These are phyloP conservation scores for Crossaster papposus DNA, from an alignment of 53 echinoderm and acorn worm species.

Conservation along the genomic window DNA sequence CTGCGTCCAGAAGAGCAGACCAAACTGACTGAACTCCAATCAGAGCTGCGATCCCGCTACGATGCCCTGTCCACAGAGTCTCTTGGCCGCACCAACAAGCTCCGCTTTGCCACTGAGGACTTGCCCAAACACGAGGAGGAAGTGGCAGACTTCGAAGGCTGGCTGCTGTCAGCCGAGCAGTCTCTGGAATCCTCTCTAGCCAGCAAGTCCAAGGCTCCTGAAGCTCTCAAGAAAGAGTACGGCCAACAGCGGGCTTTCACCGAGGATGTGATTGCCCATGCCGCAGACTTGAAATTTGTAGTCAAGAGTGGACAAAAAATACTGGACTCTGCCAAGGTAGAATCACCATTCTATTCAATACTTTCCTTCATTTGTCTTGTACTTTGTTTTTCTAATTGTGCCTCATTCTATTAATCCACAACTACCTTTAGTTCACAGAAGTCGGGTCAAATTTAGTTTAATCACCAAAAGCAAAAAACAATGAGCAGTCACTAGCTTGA, in stretches of 20 bases:
- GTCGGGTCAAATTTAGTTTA: no score
- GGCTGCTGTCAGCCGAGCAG: slow-evolving; percentile 86
- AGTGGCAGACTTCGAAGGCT: slow-evolving; percentile 76
- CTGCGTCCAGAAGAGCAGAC: slow-evolving; percentile 90
- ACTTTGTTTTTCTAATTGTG: neutral
- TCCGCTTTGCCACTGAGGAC: slow-evolving; percentile 83
- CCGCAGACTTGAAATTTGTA: slow-evolving; percentile 92
- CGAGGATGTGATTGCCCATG: slow-evolving; percentile 89
- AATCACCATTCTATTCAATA: neutral
- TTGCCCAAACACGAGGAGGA: slow-evolving; percentile 89
- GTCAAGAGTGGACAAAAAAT: slow-evolving; percentile 90
- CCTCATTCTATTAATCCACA: no score
- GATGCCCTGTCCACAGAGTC: slow-evolving; percentile 82
- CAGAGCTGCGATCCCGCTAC: slow-evolving; percentile 82
- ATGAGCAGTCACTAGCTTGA: no score
- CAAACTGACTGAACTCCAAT: slow-evolving; percentile 84
- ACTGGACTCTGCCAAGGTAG: slow-evolving; percentile 90
- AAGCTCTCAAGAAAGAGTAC: slow-evolving; percentile 80
- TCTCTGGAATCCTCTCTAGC: slow-evolving; percentile 71
- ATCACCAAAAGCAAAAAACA: no score
- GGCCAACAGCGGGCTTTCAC: slow-evolving; percentile 75
- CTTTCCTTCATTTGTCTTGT: neutral
- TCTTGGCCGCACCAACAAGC: slow-evolving; percentile 80
- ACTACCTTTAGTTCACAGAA: no score
- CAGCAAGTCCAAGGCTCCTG: slow-evolving; percentile 75